These are phyloP conservation scores for Gastracanthus pulcherrimus DNA, from an alignment of 2,888 invertebrate genomes.

Conservation along the genomic window DNA sequence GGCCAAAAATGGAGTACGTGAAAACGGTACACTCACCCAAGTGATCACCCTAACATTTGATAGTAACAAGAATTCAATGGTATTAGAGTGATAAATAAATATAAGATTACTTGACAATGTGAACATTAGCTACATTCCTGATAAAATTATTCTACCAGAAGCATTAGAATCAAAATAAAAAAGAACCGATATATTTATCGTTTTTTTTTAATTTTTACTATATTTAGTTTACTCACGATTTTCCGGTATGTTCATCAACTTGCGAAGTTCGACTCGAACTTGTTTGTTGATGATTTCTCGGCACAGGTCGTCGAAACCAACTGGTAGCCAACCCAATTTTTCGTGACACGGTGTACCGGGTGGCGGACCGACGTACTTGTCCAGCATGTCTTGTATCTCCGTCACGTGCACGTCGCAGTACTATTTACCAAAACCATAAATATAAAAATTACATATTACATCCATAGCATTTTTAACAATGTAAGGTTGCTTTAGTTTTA, in stretches of 20 bases:
- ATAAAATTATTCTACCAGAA: too few relatives aligned
- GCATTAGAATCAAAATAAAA: too few relatives aligned
- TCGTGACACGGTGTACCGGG: slow-evolving; percentile 83
- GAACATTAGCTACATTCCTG: too few relatives aligned
- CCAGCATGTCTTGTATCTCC: slow-evolving; percentile 88
- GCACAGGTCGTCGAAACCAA: slow-evolving; percentile 84
- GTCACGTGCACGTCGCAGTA: slow-evolving; percentile 89
- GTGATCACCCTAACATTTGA: too few relatives aligned
- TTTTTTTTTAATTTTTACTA: neutral
- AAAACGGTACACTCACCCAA: too few relatives aligned
- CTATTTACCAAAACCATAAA: slow-evolving; percentile 75
- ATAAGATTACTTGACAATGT: too few relatives aligned
- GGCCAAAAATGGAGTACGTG: too few relatives aligned
- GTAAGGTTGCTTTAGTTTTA: neutral
- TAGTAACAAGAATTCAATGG: too few relatives aligned
- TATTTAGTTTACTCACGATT: slow-evolving; percentile 68
- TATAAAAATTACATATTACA: neutral
- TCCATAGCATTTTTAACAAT: neutral
- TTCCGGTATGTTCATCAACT: slow-evolving; percentile 74
- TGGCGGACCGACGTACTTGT: slow-evolving; percentile 81
- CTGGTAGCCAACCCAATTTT: slow-evolving; percentile 89
- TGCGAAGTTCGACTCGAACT: slow-evolving; percentile 79
- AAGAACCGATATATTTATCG: too few relatives aligned
- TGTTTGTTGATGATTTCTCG: slow-evolving; percentile 86
- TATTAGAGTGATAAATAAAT: too few relatives aligned